Base-by-base conservation (phyloP, 2,888 invertebrate species). In the Sarcophaga caerulescens region DNA sequence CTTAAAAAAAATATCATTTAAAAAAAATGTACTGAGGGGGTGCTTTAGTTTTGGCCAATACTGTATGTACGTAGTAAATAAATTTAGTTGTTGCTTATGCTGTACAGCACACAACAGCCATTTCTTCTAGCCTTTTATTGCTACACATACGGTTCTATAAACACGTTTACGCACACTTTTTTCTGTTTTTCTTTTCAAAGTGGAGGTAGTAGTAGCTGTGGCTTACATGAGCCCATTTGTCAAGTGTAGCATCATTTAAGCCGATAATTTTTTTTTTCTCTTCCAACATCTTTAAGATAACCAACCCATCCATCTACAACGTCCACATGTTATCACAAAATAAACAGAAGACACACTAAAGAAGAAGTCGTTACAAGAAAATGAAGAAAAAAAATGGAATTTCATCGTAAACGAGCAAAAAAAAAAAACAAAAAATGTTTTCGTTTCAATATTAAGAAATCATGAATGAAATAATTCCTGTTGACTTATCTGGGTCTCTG, bases 381-480 rank as follows among this genome's bases (percentile, higher is more conserved):
- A 10, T 8, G 2, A 8, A 35, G 3, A 35, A 35, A 35, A 35
- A 35, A 35, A 35, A 35, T 4, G 35, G 35, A 35, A 35, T 25
- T 25, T 25, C 25, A 25, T 25, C 25, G 25, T 25, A 35, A 35
- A 35, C 35, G 35, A 52, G 52, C 0, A 47, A 11, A 6, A 44
- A 45, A 19, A 12, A 10, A 62, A 47, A 47, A 11, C 4, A 44
- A 44, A 19, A 17, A 62, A 62, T 60, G 19, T 8, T 44, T 11
- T 21, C 47, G 62, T 52, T 23, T 45, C n/a, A 71, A 60, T 21
- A 35, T 19, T 19, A 35, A 65, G 52, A 52, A 65, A 21, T 35
- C 52, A 66, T 76, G 57, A 76, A 76, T 76, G 66, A 76, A 76
- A 76, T 57, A 76, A 65, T 52, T 25, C 6, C 65, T 57, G 23